A percentile compares a stretch with the other conserved stretches of the same genome.
These are phyloP conservation scores for Rhinogobio ventralis DNA, from an alignment of 2,797 vertebrate species.

Conservation along the genomic window DNA sequence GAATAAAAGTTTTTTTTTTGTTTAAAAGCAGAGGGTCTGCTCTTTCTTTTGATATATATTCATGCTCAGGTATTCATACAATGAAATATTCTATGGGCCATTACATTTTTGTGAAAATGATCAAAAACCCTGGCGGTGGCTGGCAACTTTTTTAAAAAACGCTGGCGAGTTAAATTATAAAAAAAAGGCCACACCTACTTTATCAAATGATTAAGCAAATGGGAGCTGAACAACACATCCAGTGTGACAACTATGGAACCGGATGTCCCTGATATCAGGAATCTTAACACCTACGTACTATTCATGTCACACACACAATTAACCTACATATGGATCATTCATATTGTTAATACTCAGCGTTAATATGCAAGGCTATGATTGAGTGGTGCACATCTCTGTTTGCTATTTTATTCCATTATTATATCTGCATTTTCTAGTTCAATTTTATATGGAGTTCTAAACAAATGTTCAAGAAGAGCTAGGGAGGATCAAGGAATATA, in stretches of 20 bases:
- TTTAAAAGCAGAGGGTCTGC: no score
- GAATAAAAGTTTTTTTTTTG: no score
- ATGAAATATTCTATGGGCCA: no score
- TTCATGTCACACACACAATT: background rate
- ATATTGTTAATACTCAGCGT: background rate
- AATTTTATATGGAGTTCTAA: background rate
- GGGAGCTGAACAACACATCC: background rate
- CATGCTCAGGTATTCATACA: no score
- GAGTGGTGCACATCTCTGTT: background rate
- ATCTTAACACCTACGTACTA: background rate
- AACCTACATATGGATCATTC: background rate
- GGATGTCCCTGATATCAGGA: background rate
- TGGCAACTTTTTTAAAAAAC: no score
- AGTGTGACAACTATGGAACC: background rate
- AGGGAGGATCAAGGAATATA: background rate
- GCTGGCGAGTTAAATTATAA: no score
- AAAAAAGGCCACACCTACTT: background rate
- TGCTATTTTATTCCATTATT: background rate
- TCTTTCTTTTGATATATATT: no score
- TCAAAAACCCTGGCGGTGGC: no score
- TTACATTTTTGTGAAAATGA: no score
- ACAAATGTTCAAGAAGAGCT: background rate
- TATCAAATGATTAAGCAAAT: background rate
- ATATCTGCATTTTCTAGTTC: background rate
- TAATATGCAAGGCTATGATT: background rate